phyloP scores from a whole-genome alignment of 2,113 vertebrate species.

The Dicaeum eximium region DNA sequence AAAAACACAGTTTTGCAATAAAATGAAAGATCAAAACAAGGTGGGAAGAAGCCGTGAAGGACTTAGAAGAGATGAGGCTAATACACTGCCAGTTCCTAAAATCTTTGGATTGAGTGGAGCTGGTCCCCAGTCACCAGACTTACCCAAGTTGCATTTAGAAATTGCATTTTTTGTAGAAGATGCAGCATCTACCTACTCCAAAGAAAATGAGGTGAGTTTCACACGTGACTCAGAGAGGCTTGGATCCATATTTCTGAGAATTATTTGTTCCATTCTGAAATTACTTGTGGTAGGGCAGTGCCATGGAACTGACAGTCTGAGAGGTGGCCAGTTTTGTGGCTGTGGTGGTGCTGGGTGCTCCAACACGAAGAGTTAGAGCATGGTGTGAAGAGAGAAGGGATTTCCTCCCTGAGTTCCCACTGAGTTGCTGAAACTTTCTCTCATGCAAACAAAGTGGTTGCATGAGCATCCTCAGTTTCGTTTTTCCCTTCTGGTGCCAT shows the following conservation, averaged over 20 bases:
- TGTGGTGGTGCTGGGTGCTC: neutral
- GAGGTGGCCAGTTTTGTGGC: neutral
- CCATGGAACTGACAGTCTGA: neutral
- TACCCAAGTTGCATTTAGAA: neutral
- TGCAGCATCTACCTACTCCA: neutral
- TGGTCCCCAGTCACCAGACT: neutral
- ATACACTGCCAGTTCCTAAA: neutral
- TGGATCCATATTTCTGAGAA: neutral
- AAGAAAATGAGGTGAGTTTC: neutral
- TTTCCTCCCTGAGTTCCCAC: neutral
- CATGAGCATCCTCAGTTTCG: neutral
- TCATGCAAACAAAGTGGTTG: neutral
- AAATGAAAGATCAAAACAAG: neutral
- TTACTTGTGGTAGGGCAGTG: neutral
- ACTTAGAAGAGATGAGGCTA: neutral
- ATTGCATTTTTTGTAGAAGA: neutral
- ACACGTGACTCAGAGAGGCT: neutral
- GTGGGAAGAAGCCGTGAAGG: neutral
- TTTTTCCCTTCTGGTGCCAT: neutral
- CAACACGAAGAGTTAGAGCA: accelerated
- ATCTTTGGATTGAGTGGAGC: neutral
- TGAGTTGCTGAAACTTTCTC: neutral
- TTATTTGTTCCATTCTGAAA: neutral
- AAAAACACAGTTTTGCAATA: neutral
- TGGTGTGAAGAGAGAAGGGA: accelerated